phyloP scores from a whole-genome alignment of 2,113 vertebrate species.

The Melanostigma gelatinosum region DNA sequence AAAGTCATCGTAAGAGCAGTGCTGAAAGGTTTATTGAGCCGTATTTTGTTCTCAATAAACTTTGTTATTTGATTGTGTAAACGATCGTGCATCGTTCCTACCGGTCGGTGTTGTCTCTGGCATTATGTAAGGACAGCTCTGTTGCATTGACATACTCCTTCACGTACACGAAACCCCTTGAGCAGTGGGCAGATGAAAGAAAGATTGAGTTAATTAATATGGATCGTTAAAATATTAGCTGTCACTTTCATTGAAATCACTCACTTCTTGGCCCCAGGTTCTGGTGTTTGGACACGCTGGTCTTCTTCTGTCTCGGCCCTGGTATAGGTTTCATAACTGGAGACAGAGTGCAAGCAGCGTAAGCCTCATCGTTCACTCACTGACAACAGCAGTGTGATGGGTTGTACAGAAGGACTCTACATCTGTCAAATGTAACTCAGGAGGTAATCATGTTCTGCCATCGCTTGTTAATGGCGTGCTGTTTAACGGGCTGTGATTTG shows the following conservation, averaged over 20 bases:
- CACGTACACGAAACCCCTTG: constrained; percentile 86
- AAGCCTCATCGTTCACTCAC: constrained; percentile 50
- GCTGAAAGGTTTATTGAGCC: not conserved
- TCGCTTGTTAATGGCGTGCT: constrained; percentile 65
- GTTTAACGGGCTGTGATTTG: constrained; percentile 64
- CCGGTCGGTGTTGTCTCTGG: constrained; percentile 66
- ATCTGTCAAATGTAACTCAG: constrained; percentile 64
- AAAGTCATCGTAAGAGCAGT: not conserved
- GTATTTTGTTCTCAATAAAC: not conserved
- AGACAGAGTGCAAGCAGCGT: constrained; percentile 35
- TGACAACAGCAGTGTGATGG: constrained; percentile 26
- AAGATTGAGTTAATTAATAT: not conserved
- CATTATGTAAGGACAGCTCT: constrained; percentile 61
- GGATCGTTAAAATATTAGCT: not conserved
- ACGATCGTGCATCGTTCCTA: constrained; percentile 52
- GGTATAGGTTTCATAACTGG: constrained; percentile 53
- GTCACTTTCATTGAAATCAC: constrained; percentile 33
- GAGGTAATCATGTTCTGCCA: constrained; percentile 71
- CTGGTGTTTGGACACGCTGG: constrained; percentile 51
- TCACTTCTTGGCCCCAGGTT: constrained; percentile 80
- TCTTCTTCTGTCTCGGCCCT: constrained; percentile 41
- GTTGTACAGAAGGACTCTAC: constrained; percentile 37
- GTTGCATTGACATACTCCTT: constrained; percentile 87
- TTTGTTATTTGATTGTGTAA: not conserved
- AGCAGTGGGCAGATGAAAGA: constrained; percentile 25